Conservation (phyloP, 2,797 vertebrate genomes). For the Glyptemys insculpta region DNA sequence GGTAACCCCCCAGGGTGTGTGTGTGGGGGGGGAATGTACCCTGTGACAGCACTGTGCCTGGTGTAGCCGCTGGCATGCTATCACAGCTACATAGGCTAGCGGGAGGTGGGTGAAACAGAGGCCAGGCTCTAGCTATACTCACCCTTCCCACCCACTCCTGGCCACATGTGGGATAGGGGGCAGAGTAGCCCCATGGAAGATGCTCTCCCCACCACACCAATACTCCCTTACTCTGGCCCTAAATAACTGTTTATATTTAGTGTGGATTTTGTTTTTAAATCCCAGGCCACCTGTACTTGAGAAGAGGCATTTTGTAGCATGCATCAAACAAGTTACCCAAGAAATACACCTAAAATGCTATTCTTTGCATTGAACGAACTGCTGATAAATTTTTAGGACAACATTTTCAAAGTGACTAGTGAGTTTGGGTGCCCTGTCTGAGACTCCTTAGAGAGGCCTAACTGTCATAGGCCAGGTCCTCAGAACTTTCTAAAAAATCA, state of each 20-base stretch:
- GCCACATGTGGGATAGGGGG: not conserved
- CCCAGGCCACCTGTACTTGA: not conserved
- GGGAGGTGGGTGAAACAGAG: not conserved
- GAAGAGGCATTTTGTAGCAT: not conserved
- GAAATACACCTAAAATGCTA: fast-evolving
- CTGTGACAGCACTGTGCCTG: not conserved
- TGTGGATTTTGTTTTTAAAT: not conserved
- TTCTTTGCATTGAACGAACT: not conserved
- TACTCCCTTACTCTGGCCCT: not conserved
- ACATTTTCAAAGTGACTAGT: not conserved
- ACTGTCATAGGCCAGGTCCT: not conserved
- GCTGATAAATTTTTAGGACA: not conserved
- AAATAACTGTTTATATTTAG: not conserved
- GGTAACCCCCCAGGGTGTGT: not conserved
- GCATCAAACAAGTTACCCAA: not conserved
- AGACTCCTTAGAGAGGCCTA: not conserved
- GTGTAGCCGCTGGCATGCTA: not conserved
- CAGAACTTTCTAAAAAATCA: not conserved
- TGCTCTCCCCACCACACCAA: not conserved
- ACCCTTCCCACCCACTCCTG: not conserved
- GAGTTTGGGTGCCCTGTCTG: not conserved
- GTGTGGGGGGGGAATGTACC: not conserved
- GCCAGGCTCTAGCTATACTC: not conserved
- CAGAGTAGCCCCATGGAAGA: not conserved
- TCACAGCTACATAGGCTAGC: not conserved